Evolutionary conservation across 2,113 vertebrate genomes (phyloP).

Genomic region (Mellivora capensis): DNA sequence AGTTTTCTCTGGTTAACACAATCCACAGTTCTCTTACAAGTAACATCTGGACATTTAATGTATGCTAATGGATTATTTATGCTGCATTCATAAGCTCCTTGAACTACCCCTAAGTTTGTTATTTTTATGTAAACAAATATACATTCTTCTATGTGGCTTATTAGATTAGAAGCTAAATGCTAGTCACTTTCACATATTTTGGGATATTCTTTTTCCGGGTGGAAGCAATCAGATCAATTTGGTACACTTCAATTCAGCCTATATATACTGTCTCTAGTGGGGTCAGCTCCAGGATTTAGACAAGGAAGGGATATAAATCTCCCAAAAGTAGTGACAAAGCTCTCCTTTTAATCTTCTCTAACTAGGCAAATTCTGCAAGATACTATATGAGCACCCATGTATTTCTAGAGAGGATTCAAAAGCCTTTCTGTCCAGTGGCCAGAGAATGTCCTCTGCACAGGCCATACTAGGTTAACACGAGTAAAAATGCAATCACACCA

Average conservation of each 20-base stretch:
- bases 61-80: background rate
- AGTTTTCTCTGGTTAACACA: background rate
- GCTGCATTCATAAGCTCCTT: background rate
- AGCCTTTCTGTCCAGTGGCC: background rate
- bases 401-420: background rate
- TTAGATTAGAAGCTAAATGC: background rate
- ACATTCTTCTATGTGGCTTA: background rate
- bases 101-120: background rate
- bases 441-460: background rate
- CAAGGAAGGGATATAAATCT: background rate
- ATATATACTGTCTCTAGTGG: background rate
- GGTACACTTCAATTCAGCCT: background rate
- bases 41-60: background rate
- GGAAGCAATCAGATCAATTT: background rate
- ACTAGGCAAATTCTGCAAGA: background rate
- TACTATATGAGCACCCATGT: background rate
- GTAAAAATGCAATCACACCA: background rate
- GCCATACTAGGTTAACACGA: background rate
- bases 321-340: background rate
- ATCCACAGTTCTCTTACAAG: background rate
- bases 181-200: background rate
- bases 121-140: conserved; percentile 3
- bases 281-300: background rate
- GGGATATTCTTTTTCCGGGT: background rate
- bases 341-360: background rate